A percentile compares a stretch with the other conserved stretches of the same genome.
These are phyloP conservation scores for Empidonax traillii DNA, from an alignment of 2,113 vertebrate species.

Conservation along the genomic window DNA sequence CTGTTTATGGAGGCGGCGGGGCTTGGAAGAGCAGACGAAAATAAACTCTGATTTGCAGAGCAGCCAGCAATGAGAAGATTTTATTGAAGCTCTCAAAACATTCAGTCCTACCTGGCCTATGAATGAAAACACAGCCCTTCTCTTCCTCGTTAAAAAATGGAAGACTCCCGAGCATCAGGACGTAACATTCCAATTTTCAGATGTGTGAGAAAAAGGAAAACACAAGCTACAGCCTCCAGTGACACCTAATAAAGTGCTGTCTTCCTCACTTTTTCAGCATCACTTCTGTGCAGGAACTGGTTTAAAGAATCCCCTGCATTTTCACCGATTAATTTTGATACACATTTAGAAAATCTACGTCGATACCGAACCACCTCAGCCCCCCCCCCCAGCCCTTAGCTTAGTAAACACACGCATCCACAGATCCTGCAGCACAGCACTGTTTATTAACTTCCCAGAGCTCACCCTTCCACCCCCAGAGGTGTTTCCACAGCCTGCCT, in stretches of 20 bases:
- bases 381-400: neutral
- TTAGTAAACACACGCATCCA: accelerated
- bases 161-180: accelerated
- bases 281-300: neutral
- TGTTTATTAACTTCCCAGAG: neutral
- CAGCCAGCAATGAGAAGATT: neutral
- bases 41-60: neutral
- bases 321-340: neutral
- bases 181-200: neutral
- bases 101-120: neutral
- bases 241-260: neutral
- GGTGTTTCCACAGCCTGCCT: neutral
- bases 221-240: neutral
- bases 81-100: neutral
- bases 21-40: neutral
- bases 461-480: neutral
- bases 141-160: accelerated
- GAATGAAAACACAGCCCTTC: neutral
- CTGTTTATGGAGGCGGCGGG: neutral
- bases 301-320: neutral
- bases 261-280: neutral
- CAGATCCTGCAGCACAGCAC: neutral
- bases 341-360: accelerated
- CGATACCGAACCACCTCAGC: neutral
- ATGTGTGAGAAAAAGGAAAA: neutral